phyloP scores from a whole-genome alignment of 2,113 vertebrate species.

The Centropristis striata region DNA sequence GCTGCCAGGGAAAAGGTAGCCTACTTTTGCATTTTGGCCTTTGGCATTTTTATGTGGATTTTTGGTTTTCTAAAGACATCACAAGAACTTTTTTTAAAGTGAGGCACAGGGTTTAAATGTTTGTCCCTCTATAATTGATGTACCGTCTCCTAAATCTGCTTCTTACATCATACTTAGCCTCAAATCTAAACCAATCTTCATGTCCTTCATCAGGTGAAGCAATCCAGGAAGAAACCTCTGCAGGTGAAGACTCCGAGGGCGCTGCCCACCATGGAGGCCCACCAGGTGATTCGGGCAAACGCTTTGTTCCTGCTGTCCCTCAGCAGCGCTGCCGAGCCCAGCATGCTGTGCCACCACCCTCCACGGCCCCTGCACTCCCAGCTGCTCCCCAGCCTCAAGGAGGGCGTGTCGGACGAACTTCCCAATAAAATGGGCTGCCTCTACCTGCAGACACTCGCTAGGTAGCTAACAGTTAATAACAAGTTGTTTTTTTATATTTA shows the following conservation, averaged over 20 bases:
- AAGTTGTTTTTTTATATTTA: background rate
- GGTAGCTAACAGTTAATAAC: constrained; percentile 70
- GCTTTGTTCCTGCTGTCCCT: constrained; percentile 96
- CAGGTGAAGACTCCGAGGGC: constrained; percentile 97
- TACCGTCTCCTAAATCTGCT: background rate
- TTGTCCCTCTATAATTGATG: background rate
- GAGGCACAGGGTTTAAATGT: background rate
- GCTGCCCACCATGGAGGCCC: constrained; percentile 98
- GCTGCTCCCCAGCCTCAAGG: constrained; percentile 96
- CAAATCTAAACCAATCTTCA: background rate
- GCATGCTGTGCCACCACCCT: constrained; percentile 94
- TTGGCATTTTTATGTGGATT: too few relatives aligned
- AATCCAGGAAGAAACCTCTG: constrained; percentile 95
- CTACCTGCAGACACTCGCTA: constrained; percentile 96
- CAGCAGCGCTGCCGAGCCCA: constrained; percentile 97
- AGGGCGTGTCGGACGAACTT: constrained; percentile 95
- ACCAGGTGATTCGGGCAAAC: constrained; percentile 98
- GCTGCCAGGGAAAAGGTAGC: constrained; percentile 97
- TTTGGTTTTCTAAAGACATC: too few relatives aligned
- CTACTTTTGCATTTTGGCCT: background rate
- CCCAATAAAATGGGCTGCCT: constrained; percentile 98
- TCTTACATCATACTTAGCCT: background rate
- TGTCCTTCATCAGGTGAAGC: constrained; percentile 90
- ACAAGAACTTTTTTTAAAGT: too few relatives aligned
- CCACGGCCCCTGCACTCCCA: constrained; percentile 93